Evolutionary conservation across 2,113 vertebrate genomes (phyloP).

Genomic region (Hippocampus barbouri): DNA sequence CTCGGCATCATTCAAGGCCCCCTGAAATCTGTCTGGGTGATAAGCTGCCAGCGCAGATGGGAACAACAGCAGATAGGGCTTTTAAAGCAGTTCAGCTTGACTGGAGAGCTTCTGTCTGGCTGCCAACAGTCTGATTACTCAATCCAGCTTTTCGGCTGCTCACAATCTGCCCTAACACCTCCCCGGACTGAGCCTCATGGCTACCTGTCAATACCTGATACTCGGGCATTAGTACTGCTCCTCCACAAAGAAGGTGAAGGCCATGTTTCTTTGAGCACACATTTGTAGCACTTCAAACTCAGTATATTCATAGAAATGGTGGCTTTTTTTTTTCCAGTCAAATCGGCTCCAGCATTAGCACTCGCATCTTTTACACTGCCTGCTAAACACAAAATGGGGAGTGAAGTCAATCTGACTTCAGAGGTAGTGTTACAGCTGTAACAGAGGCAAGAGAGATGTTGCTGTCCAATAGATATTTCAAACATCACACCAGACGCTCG

Average conservation of each 20-base stretch:
- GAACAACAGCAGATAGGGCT: slow-evolving; percentile 67
- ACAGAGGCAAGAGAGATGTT: too few relatives aligned
- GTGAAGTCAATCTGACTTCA: too few relatives aligned
- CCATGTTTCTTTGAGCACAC: slow-evolving; percentile 39
- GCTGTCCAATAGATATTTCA: too few relatives aligned
- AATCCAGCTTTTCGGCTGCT: slow-evolving; percentile 63
- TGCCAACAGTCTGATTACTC: slow-evolving; percentile 73
- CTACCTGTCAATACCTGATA: slow-evolving; percentile 66
- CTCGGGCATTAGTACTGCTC: slow-evolving; percentile 44
- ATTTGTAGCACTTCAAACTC: background rate
- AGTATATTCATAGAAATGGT: background rate
- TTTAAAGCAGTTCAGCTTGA: slow-evolving; percentile 70
- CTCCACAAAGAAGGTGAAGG: slow-evolving; percentile 26
- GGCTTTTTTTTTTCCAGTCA: background rate
- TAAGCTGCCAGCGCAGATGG: slow-evolving; percentile 64
- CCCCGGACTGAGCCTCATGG: slow-evolving; percentile 27
- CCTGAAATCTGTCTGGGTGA: slow-evolving; percentile 71
- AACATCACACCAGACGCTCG: too few relatives aligned
- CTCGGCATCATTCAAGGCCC: slow-evolving; percentile 65
- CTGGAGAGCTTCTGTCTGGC: slow-evolving; percentile 67
- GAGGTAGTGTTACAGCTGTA: too few relatives aligned
- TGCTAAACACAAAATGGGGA: too few relatives aligned
- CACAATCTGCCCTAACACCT: slow-evolving; percentile 54
- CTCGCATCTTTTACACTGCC: too few relatives aligned
- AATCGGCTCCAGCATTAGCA: too few relatives aligned